Percentiles rank a stretch among this genome's conserved stretches.
Evolutionary conservation across 92 coral and sea anemone species (phyloP).

Genomic region (Parazoanthus atlanticus): DNA sequence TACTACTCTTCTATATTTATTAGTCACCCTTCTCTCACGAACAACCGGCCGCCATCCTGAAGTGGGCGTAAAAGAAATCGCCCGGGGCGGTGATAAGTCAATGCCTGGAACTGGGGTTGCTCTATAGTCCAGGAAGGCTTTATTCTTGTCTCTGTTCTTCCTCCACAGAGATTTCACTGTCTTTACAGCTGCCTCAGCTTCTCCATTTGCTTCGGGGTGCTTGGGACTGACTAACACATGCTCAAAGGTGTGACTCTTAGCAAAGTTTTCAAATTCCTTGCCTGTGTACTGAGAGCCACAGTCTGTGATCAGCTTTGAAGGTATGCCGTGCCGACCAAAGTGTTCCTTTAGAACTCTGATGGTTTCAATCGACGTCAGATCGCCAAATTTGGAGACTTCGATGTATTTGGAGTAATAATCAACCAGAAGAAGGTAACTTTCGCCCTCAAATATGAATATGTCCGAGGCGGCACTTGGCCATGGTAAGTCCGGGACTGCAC

Average conservation of each 20-base stretch:
- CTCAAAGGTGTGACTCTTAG: no score
- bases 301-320: no score
- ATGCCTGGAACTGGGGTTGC: no score
- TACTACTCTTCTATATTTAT: no score
- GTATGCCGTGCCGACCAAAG: constrained; percentile 57
- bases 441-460: constrained; percentile 61
- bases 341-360: constrained; percentile 51
- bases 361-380: constrained; percentile 48
- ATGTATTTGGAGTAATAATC: constrained; percentile 70
- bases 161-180: no score
- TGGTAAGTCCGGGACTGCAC: constrained; percentile 55
- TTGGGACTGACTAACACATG: constrained; percentile 49
- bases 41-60: no score
- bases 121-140: constrained; percentile 54
- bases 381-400: constrained; percentile 56
- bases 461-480: constrained; percentile 67
- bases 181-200: no score
- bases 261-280: no score
- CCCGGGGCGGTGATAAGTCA: no score
- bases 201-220: constrained; percentile 53
- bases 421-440: constrained; percentile 52
- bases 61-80: no score
- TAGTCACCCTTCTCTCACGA: no score
- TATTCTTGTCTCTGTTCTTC: constrained; percentile 68
- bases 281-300: no score